Base-by-base conservation (phyloP, 1,140 invertebrate genomes). In the Pseudomyrmex concolor region DNA sequence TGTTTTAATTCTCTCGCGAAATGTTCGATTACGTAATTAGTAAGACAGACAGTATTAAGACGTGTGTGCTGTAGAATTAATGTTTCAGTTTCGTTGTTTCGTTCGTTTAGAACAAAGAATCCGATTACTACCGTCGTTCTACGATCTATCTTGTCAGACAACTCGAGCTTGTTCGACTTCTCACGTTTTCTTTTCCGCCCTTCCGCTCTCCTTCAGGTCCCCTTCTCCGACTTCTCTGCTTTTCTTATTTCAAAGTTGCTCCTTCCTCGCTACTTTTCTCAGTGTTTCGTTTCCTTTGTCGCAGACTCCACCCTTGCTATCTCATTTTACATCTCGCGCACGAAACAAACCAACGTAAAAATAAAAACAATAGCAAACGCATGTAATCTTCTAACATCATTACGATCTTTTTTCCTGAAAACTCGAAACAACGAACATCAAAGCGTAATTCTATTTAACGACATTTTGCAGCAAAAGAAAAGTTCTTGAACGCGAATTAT, bases 141-240 rank as follows among this genome's bases (percentile, higher is more conserved):
- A 50, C 76, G 64, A 80, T 80, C 76, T 43, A 80, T 80, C 76
- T 80, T 71, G 76, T 70, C 66, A 45, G 54, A 80, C 66, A 54
- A 70, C 66, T 50, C 64, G 64, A 48, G 66, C 76, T 80, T n/a
- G 76, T 70, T 71, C 66, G 76, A 80, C 71, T 83, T 76, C 60
- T 63, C 71, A 63, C 70, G 48, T 76, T 74, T 76, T 57, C 80
- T 77, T 55, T 76, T 34, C 59, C 25, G 17, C 45, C 17, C 45
- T 25, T 17, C 48, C 67, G 71, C 48, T 50, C 55, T 76, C 34
- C 34, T 34, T 34, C 59, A n/a, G 17, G 22, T 17, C 25, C 19
- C 22, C 48, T 63, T 67, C 48, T 50, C 50, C 67, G 70, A 55
- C 22, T 72, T 60, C 19, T 55, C 48, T 48, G 19, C 25, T 76